Evolutionary conservation across 2,888 invertebrate genomes (phyloP), one percentile per base, ranked within the genome.

Genomic region (Nemoura dubitans): DNA sequence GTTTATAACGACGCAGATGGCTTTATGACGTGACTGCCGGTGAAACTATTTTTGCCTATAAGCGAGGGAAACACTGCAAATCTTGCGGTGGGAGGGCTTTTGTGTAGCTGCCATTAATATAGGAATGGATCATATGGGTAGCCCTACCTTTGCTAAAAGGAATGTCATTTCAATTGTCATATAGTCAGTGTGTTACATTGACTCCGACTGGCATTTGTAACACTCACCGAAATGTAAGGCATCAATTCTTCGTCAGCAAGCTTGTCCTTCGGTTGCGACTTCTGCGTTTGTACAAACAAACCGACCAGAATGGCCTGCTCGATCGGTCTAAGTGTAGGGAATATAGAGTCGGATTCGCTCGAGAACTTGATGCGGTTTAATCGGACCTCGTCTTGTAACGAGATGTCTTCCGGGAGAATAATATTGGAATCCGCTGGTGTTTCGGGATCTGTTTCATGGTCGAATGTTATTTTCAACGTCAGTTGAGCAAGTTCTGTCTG

Each of bases 401-500:
- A 93, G 16, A 92, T 91, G 77, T 92, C 92, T 1, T 92, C 92
- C 10, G 93, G 92, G 0, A 83, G 43, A 26, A 93, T 91, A 25
- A 91, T 91, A 28, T 93, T 14, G 3, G 81, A 21, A 2, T 26
- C 78, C 21, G 28, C 83, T 1, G 76, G 27, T 6, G 21, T 25
- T 36, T 77, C 42, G 21, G 27, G 7, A 14, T 42, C 30, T 0
- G 42, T 42, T 16, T 80, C 28, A n/a, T 25, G 85, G 3, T 28
- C 81, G 25, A 78, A 25, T 0, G 81, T 78, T 2, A 97, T 94
- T 89, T 95, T 94, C 0, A 98, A 91, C 76, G 95, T 94, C 25
- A 99, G 92, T 90, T 99, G 99, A 0, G 99, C 95, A 83, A 97
- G 91, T 43, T 95, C 94, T 80, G 95, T 95, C 89, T 95, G 94